A percentile compares a stretch with the other conserved stretches of the same genome.
Evolutionary conservation across 2,797 vertebrate species (phyloP).

Genomic region (Phylloscopus collybita): DNA sequence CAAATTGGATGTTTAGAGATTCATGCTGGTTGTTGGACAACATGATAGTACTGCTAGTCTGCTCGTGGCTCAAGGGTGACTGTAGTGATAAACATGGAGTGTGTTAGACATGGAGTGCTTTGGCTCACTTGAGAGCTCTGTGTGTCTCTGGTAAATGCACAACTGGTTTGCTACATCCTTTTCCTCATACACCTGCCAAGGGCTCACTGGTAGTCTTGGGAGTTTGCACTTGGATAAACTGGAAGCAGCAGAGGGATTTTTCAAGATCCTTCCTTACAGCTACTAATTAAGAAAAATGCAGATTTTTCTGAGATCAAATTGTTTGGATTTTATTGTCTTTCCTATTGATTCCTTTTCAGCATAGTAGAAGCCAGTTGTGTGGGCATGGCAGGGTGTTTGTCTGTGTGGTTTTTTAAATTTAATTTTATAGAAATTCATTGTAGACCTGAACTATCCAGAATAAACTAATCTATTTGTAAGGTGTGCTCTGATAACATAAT

Average conservation of each 20-base stretch:
- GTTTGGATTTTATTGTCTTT: not conserved
- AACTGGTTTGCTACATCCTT: not conserved
- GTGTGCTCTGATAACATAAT: not conserved
- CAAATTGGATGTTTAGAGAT: not conserved
- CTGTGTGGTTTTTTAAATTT: not conserved
- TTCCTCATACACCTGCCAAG: not conserved
- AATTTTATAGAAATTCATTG: not conserved
- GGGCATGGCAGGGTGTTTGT: not conserved
- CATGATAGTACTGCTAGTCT: not conserved
- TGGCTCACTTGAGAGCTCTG: not conserved
- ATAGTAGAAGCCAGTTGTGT: not conserved
- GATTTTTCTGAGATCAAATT: not conserved
- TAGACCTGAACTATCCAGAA: not conserved
- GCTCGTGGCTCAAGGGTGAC: not conserved
- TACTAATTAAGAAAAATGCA: not conserved
- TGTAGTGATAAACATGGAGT: accelerated
- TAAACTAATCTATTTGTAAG: not conserved
- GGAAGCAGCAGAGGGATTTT: not conserved
- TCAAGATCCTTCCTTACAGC: not conserved
- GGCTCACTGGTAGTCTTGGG: not conserved
- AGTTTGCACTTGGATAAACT: not conserved
- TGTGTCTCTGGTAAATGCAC: not conserved
- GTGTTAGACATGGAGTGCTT: not conserved
- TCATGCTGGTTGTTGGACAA: not conserved
- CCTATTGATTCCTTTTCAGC: not conserved